These are phyloP conservation scores for Propithecus deckenii DNA, from an alignment of 2,797 vertebrate species.

Conservation along the genomic window DNA sequence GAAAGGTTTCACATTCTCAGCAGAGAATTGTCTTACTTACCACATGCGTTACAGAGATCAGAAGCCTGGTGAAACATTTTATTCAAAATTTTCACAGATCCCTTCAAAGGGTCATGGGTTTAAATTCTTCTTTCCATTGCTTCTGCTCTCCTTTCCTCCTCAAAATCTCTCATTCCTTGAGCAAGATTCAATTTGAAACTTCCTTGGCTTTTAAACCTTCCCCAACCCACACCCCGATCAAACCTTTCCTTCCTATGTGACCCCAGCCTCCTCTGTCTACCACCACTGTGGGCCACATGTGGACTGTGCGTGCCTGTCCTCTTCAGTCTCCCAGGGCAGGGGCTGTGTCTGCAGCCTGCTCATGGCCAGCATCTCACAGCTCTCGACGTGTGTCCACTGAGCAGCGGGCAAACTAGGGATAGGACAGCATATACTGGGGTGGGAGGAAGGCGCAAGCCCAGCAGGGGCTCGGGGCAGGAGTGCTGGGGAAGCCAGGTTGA, in stretches of 20 bases:
- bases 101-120: neutral
- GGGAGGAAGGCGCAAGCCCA: neutral
- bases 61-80: neutral
- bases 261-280: neutral
- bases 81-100: neutral
- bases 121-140: neutral
- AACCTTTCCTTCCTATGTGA: neutral
- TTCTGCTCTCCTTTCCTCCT: neutral
- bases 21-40: neutral
- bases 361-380: neutral
- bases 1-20: neutral
- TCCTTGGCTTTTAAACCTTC: neutral
- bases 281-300: rapidly evolving
- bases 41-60: neutral
- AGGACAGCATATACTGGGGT: neutral
- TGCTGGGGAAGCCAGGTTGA: neutral
- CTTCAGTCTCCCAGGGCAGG: neutral
- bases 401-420: neutral
- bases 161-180: neutral
- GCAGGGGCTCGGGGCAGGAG: neutral
- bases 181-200: neutral
- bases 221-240: neutral
- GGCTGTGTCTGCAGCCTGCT: too few relatives aligned
- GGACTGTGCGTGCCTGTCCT: neutral
- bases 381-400: neutral